Percentiles rank a stretch among this genome's conserved stretches.
phyloP scores from a whole-genome alignment of 2,888 invertebrate species.

The Aelia acuminata region DNA sequence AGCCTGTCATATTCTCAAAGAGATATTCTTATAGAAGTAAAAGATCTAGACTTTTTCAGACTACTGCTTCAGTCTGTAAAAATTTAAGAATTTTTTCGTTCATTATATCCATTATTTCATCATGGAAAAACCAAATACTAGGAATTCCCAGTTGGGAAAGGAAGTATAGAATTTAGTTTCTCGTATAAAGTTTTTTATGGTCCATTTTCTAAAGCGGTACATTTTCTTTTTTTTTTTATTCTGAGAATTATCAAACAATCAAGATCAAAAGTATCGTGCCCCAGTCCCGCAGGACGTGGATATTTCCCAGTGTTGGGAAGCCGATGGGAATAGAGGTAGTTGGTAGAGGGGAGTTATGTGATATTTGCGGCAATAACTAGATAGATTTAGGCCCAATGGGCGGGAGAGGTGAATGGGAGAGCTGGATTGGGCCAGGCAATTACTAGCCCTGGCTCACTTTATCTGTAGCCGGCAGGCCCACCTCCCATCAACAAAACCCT shows the following conservation, averaged over 20 bases:
- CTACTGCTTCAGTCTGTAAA: too few relatives aligned
- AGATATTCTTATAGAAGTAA: too few relatives aligned
- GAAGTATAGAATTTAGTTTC: too few relatives aligned
- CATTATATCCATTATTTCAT: too few relatives aligned
- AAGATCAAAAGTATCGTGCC: background rate
- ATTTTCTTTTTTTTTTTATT: background rate
- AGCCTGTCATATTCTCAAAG: too few relatives aligned
- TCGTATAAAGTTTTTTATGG: background rate
- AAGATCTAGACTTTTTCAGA: too few relatives aligned
- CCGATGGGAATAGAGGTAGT: background rate
- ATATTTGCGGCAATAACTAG: constrained; percentile 37
- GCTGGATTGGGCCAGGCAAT: background rate
- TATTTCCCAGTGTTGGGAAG: background rate
- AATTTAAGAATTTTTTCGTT: too few relatives aligned
- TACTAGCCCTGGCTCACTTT: background rate
- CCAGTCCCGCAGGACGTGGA: background rate
- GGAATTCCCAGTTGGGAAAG: too few relatives aligned
- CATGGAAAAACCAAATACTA: too few relatives aligned
- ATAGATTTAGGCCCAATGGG: constrained; percentile 17
- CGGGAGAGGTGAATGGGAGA: background rate
- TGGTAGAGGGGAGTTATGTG: background rate
- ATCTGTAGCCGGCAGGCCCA: background rate
- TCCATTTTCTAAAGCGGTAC: background rate
- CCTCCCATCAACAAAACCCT: background rate
- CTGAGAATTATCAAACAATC: background rate